Evolutionary conservation across 2,888 invertebrate species (phyloP), one percentile per base, ranked within the genome.

Genomic region (Steinernema hermaphroditum): DNA sequence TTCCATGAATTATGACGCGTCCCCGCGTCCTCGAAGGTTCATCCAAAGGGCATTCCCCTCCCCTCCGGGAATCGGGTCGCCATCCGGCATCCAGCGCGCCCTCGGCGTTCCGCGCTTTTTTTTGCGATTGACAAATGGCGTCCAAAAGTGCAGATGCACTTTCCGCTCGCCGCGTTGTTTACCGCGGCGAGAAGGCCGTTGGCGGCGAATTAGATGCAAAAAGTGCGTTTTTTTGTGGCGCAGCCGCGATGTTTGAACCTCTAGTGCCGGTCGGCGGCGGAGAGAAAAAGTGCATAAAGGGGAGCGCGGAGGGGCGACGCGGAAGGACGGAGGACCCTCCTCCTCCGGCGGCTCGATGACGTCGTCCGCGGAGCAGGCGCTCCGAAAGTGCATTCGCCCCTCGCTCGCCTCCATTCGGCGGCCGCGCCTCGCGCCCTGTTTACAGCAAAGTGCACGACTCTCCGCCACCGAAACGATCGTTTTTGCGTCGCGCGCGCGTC

Each of bases 391-490:
- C 54, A 24, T 24, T 54, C 2, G 54, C 4, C 19, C 12, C 14
- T 8, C 49, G 49, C 6, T 12, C 43, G 43, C 43, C 43, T 41
- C 16, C 43, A 16, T 41, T 16, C 46, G 46, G 16, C 46, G 46
- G 16, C 46, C 9, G 22, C n/a, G 2, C 22, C 46, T 46, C n/a
- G 8, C 22, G 54, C 54, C 6, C 12, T 54, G 54, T 54, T 54
- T 54, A 54, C 54, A 54, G 54, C 54, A 54, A 54, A 54, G 54
- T 54, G 54, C 54, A 54, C 54, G 54, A 22, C 54, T n/a, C n/a
- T n/a, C n/a, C n/a, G n/a, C n/a, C n/a, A 27, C 24, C 54, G 16
- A 46, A 46, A 46, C 46, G 46, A 46, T 46, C 46, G 46, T 46
- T 46, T 46, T 46, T 46, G 46, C 46, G n/a, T n/a, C n/a, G 46